Evolutionary conservation across 2,113 vertebrate genomes (phyloP).

Genomic region (Axis porcinus): DNA sequence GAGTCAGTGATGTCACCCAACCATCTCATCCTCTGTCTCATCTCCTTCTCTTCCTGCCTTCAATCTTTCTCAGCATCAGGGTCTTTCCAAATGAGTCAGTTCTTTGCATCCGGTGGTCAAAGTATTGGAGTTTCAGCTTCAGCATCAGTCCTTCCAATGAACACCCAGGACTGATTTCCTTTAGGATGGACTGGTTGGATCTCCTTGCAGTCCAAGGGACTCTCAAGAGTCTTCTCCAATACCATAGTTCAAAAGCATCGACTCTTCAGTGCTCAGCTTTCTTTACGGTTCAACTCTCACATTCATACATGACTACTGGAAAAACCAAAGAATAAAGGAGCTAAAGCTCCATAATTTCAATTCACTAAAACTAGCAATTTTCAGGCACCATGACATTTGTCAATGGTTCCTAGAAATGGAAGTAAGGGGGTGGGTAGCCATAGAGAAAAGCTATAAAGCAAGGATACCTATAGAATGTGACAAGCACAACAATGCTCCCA

Average conservation of each 20-base stretch:
- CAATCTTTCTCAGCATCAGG: background rate
- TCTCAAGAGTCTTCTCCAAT: background rate
- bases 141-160: background rate
- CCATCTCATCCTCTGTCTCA: background rate
- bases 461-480: too few species aligned
- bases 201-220: background rate
- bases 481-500: background rate
- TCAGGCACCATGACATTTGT: background rate
- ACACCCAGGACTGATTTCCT: background rate
- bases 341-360: background rate
- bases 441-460: background rate
- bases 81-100: background rate
- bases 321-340: background rate
- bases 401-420: background rate
- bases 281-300: background rate
- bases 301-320: background rate
- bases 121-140: background rate
- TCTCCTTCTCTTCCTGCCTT: background rate
- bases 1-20: background rate
- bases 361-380: background rate
- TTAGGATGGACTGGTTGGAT: background rate
- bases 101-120: background rate
- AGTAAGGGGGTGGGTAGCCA: background rate
- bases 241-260: background rate
- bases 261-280: background rate